These are phyloP conservation scores for Aquatica leii DNA, from an alignment of 2,888 invertebrate species.

Conservation along the genomic window DNA sequence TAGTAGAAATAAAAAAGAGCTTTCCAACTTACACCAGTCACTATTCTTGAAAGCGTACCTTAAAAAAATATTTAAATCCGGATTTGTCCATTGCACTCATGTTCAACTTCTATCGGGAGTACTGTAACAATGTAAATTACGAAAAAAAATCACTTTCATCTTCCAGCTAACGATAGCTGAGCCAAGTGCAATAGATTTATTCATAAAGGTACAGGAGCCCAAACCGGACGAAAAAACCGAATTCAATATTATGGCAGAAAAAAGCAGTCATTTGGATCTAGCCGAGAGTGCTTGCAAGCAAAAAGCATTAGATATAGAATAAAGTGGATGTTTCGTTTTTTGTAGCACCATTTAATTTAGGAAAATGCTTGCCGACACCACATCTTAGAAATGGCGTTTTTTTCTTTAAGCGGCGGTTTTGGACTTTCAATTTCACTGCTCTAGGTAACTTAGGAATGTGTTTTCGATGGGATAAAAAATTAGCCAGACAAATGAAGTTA, in stretches of 20 bases:
- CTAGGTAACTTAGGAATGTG: neutral
- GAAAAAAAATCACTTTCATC: neutral
- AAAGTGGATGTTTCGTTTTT: neutral
- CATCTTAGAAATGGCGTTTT: neutral
- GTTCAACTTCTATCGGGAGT: neutral
- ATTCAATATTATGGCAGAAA: neutral
- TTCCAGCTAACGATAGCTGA: slow-evolving; percentile 11
- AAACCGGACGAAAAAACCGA: neutral
- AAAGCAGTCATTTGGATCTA: neutral
- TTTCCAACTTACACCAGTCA: neutral
- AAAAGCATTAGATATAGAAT: neutral
- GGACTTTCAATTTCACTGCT: neutral
- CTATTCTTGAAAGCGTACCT: neutral
- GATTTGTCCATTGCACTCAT: neutral
- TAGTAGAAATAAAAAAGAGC: neutral
- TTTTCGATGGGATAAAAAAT: neutral
- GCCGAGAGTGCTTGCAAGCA: neutral
- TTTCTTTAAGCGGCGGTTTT: slow-evolving; percentile 9
- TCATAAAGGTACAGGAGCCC: neutral
- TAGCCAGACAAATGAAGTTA: neutral
- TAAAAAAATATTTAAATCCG: neutral
- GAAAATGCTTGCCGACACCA: slow-evolving; percentile 16
- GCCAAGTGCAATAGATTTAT: slow-evolving; percentile 4
- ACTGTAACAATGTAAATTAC: neutral
- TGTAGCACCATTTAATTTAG: neutral